Percentiles rank a stretch among this genome's conserved stretches.
These are phyloP conservation scores for Aptenodytes patagonicus DNA, from an alignment of 2,113 vertebrate species.

Conservation along the genomic window DNA sequence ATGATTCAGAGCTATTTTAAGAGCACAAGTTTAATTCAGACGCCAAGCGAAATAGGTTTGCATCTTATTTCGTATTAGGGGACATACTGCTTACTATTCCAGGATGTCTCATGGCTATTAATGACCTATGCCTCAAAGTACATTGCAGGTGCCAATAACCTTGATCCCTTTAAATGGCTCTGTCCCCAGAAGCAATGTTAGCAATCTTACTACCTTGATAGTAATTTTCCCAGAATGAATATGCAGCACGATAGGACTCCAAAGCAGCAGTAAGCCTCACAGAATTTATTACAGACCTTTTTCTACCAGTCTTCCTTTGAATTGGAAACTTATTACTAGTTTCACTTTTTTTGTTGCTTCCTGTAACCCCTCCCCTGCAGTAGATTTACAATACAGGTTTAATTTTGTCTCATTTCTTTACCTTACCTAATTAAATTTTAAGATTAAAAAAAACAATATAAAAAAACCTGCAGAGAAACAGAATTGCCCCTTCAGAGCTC, in stretches of 20 bases:
- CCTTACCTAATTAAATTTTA: neutral
- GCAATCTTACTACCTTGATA: neutral
- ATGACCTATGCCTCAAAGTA: neutral
- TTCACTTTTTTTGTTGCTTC: neutral
- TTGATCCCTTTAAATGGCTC: neutral
- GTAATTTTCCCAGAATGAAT: neutral
- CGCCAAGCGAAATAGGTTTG: neutral
- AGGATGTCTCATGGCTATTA: neutral
- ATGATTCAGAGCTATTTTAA: conserved; percentile 37
- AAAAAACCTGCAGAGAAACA: neutral
- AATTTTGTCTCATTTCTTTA: neutral
- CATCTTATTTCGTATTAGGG: neutral
- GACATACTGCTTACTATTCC: neutral
- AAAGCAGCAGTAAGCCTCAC: neutral
- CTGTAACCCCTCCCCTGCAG: neutral
- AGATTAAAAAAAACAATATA: neutral
- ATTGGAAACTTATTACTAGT: neutral
- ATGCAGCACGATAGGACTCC: neutral
- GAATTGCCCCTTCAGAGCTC: neutral
- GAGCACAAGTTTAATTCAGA: neutral
- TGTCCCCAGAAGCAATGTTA: neutral
- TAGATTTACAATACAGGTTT: neutral
- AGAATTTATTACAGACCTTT: neutral
- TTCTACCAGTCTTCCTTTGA: neutral
- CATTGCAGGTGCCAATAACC: neutral